These are phyloP conservation scores for Pipra filicauda DNA, from an alignment of 2,113 vertebrate species.

Conservation along the genomic window DNA sequence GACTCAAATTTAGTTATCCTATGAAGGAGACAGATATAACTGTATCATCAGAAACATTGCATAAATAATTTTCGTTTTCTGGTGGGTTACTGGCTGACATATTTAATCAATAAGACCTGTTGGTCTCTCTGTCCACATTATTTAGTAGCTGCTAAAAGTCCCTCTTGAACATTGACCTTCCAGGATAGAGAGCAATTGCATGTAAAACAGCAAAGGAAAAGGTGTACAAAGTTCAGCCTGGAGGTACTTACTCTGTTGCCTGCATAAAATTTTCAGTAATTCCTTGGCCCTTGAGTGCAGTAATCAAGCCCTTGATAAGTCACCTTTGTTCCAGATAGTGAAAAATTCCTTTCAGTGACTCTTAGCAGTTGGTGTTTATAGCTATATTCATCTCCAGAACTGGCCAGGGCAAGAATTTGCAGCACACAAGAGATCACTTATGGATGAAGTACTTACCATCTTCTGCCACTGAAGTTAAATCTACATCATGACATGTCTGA, in stretches of 20 bases:
- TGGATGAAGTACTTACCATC: background rate
- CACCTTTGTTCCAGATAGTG: background rate
- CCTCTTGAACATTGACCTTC: background rate
- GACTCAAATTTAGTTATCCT: background rate
- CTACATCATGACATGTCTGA: background rate
- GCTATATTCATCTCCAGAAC: background rate
- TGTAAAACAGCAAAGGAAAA: background rate
- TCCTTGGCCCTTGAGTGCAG: background rate
- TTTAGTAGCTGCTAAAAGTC: background rate
- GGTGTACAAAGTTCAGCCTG: background rate
- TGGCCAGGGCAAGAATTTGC: background rate
- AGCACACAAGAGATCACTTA: background rate
- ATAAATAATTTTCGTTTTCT: background rate
- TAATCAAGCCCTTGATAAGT: background rate
- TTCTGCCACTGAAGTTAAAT: background rate
- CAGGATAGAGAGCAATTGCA: background rate
- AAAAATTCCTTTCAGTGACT: background rate
- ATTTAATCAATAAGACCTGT: background rate
- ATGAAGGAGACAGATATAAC: background rate
- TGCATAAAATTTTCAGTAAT: background rate
- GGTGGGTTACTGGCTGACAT: conserved; percentile 21
- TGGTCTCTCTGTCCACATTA: background rate
- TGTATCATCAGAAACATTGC: background rate
- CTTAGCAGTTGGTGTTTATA: accelerated
- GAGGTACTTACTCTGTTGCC: background rate